Conservation (phyloP, 2,113 vertebrate species). For the Muscicapa adusta region DNA sequence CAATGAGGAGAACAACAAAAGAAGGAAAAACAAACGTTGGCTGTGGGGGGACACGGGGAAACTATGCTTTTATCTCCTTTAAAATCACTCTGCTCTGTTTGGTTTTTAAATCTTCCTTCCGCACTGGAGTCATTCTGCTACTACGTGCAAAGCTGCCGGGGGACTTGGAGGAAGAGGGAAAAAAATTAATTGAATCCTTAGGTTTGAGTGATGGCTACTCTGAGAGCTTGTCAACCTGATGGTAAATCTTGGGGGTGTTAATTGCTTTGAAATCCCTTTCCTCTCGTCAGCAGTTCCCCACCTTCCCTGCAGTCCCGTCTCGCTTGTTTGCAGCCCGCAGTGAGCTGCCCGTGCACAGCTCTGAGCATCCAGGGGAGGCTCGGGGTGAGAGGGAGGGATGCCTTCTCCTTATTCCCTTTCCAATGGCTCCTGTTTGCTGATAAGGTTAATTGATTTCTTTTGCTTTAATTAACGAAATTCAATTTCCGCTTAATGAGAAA, state of each 20-base stretch:
- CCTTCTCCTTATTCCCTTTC: conserved; percentile 56
- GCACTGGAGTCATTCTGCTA: background rate
- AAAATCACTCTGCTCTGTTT: conserved; percentile 35
- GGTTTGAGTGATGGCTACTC: conserved; percentile 52
- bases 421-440: conserved; percentile 58
- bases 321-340: background rate
- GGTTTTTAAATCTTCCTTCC: conserved; percentile 44
- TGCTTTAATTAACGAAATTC: conserved; percentile 79
- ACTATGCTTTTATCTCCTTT: background rate
- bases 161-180: background rate
- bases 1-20: background rate
- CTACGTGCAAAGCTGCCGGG: background rate
- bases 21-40: background rate
- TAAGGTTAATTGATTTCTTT: conserved; percentile 80
- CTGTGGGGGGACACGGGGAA: background rate
- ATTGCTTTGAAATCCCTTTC: conserved; percentile 23
- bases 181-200: conserved; percentile 59
- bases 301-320: background rate
- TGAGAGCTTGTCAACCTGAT: conserved; percentile 34
- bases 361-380: background rate
- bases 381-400: background rate
- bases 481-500: conserved; percentile 72
- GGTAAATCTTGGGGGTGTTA: conserved; percentile 40
- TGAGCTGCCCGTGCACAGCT: background rate
- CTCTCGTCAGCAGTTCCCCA: background rate